Base-by-base conservation (phyloP, 2,797 vertebrate genomes). In the Melanotaenia trifasciata region DNA sequence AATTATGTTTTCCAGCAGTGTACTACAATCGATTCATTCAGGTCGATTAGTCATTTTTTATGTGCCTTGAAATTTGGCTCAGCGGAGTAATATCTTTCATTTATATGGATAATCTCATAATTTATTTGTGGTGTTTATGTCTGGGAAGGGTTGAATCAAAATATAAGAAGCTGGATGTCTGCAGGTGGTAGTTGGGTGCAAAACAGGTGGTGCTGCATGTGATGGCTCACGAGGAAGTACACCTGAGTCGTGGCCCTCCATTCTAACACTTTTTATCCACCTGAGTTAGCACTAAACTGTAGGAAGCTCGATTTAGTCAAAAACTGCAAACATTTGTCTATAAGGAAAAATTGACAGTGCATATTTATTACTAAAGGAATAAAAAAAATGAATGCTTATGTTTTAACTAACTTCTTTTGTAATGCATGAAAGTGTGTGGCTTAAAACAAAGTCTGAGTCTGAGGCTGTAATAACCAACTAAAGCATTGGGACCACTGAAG, bases 171-270 rank as follows among this genome's bases (percentile, higher is more conserved):
- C 63, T 20, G 58, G 65, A 32, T 26, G 32, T 62, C 54, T 66
- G 4, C 69, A 74, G 62, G 33, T 24, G 12, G 20, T 43, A 33
- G 67, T 71, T 66, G 18, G 59, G 54, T 66, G 36, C 36, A 22
- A 22, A 66, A 12, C 83, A 76, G 43, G 40, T 85, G 83, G 47
- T 63, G 38, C 20, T 76, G 45, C 75, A 76, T 68, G 73, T 86
- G 70, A 64, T 33, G 13, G 18, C 51, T 75, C 81, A 81, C 86
- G 32, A 76, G 68, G 32, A 5, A n/a, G 40, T 50, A 28, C 76
- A 76, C 62, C 70, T 74, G 83, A 85, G 40, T 28, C 58, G 12
- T 47, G 43, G n/a, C 26, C 70, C 47, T 20, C 38, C 28, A n/a
- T 11, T 59, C 60, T 18, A 24, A 51, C 36, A 45, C 16, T 35